Conservation (phyloP, 2,113 vertebrate genomes). For the Benitochromis conjunctus region DNA sequence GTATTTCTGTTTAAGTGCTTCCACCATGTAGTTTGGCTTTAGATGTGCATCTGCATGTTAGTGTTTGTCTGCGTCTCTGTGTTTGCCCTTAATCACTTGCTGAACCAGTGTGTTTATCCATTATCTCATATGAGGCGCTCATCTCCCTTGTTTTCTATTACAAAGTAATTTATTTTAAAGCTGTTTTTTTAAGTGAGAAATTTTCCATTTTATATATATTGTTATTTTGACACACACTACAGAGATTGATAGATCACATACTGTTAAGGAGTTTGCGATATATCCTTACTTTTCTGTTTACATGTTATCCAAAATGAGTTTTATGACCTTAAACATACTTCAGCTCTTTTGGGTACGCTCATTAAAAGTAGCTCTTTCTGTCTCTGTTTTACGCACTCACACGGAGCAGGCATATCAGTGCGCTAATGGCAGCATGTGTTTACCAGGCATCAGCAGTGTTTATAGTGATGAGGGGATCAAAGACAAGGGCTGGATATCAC, state of each 20-base stretch:
- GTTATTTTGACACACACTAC: neutral
- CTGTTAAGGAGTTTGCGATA: neutral
- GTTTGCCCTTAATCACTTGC: neutral
- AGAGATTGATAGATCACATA: neutral
- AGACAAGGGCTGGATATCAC: conserved; percentile 51
- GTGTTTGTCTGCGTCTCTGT: neutral
- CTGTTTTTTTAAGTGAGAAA: neutral
- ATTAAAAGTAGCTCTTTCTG: neutral
- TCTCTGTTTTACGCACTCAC: neutral
- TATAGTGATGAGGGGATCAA: conserved; percentile 57
- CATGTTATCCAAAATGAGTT: neutral
- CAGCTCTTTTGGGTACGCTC: neutral
- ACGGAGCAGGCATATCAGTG: neutral
- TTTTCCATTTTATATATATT: neutral
- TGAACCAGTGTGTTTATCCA: neutral
- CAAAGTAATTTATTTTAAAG: neutral
- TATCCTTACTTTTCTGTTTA: neutral
- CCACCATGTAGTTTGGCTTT: neutral
- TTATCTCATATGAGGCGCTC: neutral
- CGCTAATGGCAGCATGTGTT: conserved; percentile 37
- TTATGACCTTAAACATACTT: neutral
- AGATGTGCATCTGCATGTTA: neutral
- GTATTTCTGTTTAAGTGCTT: neutral
- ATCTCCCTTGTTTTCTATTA: neutral
- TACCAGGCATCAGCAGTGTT: conserved; percentile 42